Evolutionary conservation across 2,113 vertebrate species (phyloP), one percentile per base, ranked within the genome.

Genomic region (Misgurnus anguillicaudatus): DNA sequence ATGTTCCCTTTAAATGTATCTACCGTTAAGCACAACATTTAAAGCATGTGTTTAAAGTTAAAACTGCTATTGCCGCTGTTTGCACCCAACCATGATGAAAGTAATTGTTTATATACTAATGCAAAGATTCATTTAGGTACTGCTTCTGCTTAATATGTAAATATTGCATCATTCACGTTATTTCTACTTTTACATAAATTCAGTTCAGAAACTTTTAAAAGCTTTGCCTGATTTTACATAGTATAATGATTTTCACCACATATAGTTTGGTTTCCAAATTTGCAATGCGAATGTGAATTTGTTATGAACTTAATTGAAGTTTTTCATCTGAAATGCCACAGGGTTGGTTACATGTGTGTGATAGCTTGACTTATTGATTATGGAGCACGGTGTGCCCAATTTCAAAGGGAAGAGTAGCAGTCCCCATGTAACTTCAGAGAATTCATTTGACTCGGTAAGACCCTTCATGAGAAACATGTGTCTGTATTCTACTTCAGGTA

Each of bases 361-460:
- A 92, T 92, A 88, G 92, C 90, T 90, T 92, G 91, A 92, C 92
- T 91, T 92, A 94, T 94, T 93, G 93, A 94, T 93, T 93, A 92
- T 90, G 91, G 90, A 90, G 89, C 89, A 90, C 86, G 85, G 90
- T 90, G 90, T 91, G 91, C 91, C 91, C 92, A 90, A 89, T 93
- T 93, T 93, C 92, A 94, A 93, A 94, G 92, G 82, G 90, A 92
- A 89, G 91, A 88, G 88, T 91, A 91, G 91, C 89, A 89, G 90
- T 91, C 84, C 85, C 90, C 89, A 89, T 78, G 90, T 89, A 92
- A 93, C 91, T 92, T 93, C 91, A 91, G 91, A 93, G 91, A 93
- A 94, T 94, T 92, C 92, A 94, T 94, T 93, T 93, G 90, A 90
- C 90, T 87, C 89, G 89, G 89, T 91, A 91, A 89, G 91, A 88